A percentile compares a stretch with the other conserved stretches of the same genome.
Conservation (phyloP, 1,140 invertebrate species). For the Macrostomum lignano region DNA sequence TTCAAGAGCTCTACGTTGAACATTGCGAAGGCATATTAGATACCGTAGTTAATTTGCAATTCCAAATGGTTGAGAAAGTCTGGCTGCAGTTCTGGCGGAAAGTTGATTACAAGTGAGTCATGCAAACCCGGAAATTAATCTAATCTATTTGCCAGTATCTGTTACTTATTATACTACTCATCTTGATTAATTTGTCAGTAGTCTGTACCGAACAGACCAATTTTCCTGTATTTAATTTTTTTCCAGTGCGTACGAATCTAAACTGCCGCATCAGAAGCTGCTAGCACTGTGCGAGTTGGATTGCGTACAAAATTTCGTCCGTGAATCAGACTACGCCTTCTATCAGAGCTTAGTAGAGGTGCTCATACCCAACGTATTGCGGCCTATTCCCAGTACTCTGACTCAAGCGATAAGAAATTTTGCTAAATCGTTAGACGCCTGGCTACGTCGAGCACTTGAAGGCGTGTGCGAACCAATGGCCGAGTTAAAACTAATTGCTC, state of each 20-base stretch:
- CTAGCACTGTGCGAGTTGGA: too few species aligned
- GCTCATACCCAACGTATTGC: constrained; percentile 70
- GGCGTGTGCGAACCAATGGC: constrained; percentile 6
- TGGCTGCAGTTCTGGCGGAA: constrained; percentile 66
- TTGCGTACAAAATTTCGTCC: constrained; percentile 43
- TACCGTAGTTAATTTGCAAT: constrained; percentile 65
- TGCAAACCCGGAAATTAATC: neutral
- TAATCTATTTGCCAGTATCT: neutral
- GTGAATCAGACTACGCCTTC: constrained; percentile 57
- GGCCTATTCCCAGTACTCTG: constrained; percentile 44
- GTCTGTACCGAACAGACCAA: too few species aligned
- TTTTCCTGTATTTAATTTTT: too few species aligned
- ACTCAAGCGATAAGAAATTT: constrained; percentile 76
- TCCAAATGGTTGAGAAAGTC: constrained; percentile 53
- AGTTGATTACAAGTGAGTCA: neutral
- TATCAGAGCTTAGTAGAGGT: constrained; percentile 84
- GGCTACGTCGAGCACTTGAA: constrained; percentile 1
- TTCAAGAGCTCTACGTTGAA: constrained; percentile 51
- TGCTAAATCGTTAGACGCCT: constrained; percentile 55
- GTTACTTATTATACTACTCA: too few species aligned
- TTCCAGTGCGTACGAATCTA: too few species aligned
- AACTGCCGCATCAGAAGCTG: too few species aligned
- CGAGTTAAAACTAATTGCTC: constrained; percentile 34
- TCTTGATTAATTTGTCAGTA: too few species aligned
- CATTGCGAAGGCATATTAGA: constrained; percentile 51